Evolutionary conservation across 2,888 invertebrate species (phyloP), one percentile per base, ranked within the genome.

Genomic region (Auanema freiburgensis): DNA sequence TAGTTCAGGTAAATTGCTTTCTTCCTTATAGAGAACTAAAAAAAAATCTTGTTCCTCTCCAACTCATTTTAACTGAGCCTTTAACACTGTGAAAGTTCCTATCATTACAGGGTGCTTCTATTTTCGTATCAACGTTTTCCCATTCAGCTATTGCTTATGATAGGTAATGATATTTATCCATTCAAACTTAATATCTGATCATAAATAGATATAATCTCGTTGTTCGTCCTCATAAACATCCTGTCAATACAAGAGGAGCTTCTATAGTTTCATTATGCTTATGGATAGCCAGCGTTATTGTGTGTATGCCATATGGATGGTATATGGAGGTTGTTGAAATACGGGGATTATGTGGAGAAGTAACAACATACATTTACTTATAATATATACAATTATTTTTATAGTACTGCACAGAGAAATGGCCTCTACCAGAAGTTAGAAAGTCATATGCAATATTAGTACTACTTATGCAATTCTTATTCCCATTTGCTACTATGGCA

Each of bases 61-160:
- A 33, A 33, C 8, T 33, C 33, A 33, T 33, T 33, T 33, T 8
- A n/a, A n/a, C n/a, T n/a, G n/a, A n/a, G n/a, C n/a, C n/a, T n/a
- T n/a, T n/a, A n/a, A n/a, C n/a, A n/a, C n/a, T n/a, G n/a, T n/a
- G n/a, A 33, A 33, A 33, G 8, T 5, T 33, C 8, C 3, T 33
- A 16, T 14, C 4, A 10, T 46, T 69, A 41, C 46, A 65, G 71
- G 76, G 93, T 57, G 91, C 92, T 81, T 93, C 93, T 84, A 93
- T 97, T 74, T 96, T 96, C 88, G 93, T 97, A 83, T 95, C 95
- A 69, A 95, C 96, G 1, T 88, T 96, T 79, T 97, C 96, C 10
- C 88, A 97, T 70, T 95, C 93, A 76, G 92, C 94, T 76, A 97
- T 97, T 79, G 97, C 97, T 59, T 90, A 96, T 66, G 97, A 97